Evolutionary conservation across 2,888 invertebrate species (phyloP).

Genomic region (Heteromurus nitidus): DNA sequence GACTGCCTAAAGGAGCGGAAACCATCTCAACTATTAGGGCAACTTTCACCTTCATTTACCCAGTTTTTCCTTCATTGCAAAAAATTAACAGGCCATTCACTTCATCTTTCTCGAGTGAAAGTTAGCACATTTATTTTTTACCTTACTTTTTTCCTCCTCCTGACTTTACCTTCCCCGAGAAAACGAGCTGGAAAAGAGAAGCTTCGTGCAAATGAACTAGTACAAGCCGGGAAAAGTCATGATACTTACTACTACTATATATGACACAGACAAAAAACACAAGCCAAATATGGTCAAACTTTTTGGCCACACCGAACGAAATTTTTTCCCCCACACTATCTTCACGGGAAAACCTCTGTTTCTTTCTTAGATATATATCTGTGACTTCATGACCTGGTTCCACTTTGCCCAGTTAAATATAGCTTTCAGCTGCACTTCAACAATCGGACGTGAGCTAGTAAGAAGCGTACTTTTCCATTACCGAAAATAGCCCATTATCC

Average conservation of each 20-base stretch:
- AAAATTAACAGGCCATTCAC: conserved; percentile 25
- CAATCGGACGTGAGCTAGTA: too few species aligned
- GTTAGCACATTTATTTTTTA: conserved; percentile 15
- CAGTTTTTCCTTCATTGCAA: conserved; percentile 26
- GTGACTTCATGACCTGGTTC: conserved; percentile 8
- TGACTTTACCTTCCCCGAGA: neutral
- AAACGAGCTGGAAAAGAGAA: too few species aligned
- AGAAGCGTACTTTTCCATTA: conserved; percentile 10
- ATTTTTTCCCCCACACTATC: too few species aligned
- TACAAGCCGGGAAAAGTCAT: neutral
- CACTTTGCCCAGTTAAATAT: too few species aligned
- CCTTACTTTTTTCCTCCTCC: neutral
- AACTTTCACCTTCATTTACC: conserved; percentile 11
- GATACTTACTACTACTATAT: neutral
- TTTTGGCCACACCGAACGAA: too few species aligned
- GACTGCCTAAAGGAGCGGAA: conserved; percentile 1
- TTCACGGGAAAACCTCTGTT: too few species aligned
- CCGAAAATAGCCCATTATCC: conserved; percentile 9
- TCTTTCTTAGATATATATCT: too few species aligned
- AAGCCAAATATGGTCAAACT: too few species aligned
- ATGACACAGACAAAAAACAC: neutral
- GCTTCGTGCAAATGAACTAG: neutral
- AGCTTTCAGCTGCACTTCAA: too few species aligned
- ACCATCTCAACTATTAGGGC: neutral
- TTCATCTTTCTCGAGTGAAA: conserved; percentile 14